phyloP scores from a whole-genome alignment of 2,888 invertebrate species.

The Cryptus armator region DNA sequence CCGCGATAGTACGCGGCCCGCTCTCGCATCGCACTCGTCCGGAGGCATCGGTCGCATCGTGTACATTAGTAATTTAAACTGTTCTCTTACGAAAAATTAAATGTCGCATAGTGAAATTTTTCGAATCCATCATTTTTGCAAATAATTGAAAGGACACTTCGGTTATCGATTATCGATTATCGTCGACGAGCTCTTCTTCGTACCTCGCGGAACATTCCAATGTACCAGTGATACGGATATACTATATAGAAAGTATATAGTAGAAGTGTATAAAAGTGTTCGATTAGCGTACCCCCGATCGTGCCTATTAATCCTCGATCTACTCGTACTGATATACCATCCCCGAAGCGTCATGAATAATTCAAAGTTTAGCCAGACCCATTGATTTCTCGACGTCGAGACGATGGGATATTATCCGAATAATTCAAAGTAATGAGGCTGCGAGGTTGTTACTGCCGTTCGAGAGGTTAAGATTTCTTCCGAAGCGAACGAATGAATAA shows the following conservation, averaged over 20 bases:
- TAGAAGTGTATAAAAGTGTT: conserved; percentile 42
- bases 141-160: conserved; percentile 60
- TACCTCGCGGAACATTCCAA: background rate
- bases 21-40: too few species aligned
- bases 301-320: conserved; percentile 76
- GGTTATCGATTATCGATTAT: conserved; percentile 67
- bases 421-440: conserved; percentile 84
- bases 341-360: conserved; percentile 78
- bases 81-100: background rate
- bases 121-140: background rate
- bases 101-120: background rate
- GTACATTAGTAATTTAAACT: too few species aligned
- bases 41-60: too few species aligned
- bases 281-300: conserved; percentile 56
- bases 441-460: conserved; percentile 61
- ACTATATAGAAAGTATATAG: background rate
- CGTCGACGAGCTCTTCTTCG: conserved; percentile 37
- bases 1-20: too few species aligned
- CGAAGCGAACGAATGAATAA: background rate
- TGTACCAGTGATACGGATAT: background rate
- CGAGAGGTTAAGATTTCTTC: conserved; percentile 6
- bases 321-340: conserved; percentile 75
- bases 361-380: conserved; percentile 80
- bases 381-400: conserved; percentile 81
- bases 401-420: conserved; percentile 82